Evolutionary conservation across 2,888 invertebrate genomes (phyloP), one percentile per base, ranked within the genome.

Genomic region (Ophioninae sp.): DNA sequence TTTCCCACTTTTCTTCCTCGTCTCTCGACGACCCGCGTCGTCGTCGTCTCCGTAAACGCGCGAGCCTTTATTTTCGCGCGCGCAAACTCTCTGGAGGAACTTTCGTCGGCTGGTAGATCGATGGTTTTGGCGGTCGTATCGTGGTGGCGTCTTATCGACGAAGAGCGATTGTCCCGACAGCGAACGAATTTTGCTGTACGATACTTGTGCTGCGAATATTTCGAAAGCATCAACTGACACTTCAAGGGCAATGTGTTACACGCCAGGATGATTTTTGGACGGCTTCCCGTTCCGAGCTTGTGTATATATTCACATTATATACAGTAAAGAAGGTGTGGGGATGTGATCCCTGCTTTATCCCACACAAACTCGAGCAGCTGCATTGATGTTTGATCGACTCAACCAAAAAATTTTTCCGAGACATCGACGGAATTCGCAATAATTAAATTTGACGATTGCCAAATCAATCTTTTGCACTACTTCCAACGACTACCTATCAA

Each of bases 171-270:
- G 13, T 67, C 75, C 56, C 72, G 71, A 65, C 78, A 63, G 23
- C 74, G 61, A 17, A 67, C n/a, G 64, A 71, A 84, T 75, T 84
- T 84, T 8, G 71, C 37, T 61, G 39, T 67, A 63, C 83, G 83
- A 44, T 81, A 81, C 63, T 84, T 84, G 30, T 41, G 73, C 81
- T 84, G 81, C 6, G 81, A 68, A 84, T 79, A 73, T 59, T 79
- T 79, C 9, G 6, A 72, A 74, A 17, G 41, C 51, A 61, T 37
- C 61, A 13, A 64, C 30, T 30, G 17, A 51, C 69, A 39, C 23
- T 20, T 13, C 0, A 3, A 65, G 10, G 30, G 30, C 30, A 30
- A 30, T 30, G 30, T 30, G 30, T 30, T 30, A 30, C 30, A 30
- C 1, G 30, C 2, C 30, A 30, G 30, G 30, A 30, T 30, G 30